phyloP scores from a whole-genome alignment of 2,888 invertebrate species.

The Muschampia plurimacula region DNA sequence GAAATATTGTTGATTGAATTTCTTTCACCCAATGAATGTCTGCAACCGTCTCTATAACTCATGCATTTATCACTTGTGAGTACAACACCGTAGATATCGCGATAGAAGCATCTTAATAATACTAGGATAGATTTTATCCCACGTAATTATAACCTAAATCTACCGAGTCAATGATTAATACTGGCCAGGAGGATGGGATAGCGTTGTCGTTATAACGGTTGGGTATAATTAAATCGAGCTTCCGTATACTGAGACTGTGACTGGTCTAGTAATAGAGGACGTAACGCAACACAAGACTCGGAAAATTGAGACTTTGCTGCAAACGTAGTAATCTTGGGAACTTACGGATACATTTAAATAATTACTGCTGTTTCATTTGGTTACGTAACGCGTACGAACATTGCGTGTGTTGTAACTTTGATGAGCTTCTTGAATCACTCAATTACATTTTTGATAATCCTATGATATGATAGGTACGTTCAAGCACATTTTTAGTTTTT shows the following conservation, averaged over 20 bases:
- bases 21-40: conserved; percentile 38
- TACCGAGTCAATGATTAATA: conserved; percentile 77
- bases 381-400: conserved; percentile 3
- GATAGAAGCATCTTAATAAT: conserved; percentile 68
- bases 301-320: conserved; percentile 36
- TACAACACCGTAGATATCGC: conserved; percentile 43
- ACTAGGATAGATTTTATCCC: conserved; percentile 62
- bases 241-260: conserved; percentile 62
- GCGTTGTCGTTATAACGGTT: conserved; percentile 79
- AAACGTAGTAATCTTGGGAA: conserved; percentile 31
- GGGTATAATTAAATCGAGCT: conserved; percentile 80
- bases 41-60: conserved; percentile 34
- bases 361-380: conserved; percentile 36
- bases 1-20: conserved; percentile 22
- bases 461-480: not conserved
- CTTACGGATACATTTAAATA: conserved; percentile 33
- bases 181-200: conserved; percentile 65
- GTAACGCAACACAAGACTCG: conserved; percentile 34
- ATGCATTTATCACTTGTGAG: conserved; percentile 38
- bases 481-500: not conserved
- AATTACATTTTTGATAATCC: not conserved
- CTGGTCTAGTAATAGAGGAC: conserved; percentile 41
- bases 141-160: conserved; percentile 82
- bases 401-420: not conserved
- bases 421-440: conserved; percentile 11